Base-by-base conservation (phyloP, 2,888 invertebrate genomes). In the Drosophila kambysellisi region DNA sequence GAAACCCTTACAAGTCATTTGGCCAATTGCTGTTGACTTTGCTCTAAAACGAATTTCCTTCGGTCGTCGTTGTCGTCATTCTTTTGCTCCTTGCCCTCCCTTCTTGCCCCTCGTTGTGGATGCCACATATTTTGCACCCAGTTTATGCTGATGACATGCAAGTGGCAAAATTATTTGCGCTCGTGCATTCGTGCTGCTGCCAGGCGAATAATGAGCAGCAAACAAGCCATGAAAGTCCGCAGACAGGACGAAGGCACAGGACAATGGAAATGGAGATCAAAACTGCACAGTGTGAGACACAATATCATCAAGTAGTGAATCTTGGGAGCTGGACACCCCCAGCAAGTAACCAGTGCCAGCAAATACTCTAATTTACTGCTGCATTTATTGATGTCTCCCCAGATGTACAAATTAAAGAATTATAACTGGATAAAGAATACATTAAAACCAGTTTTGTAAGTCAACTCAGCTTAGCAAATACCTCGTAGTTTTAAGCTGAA, bases 141-240 rank as follows among this genome's bases (percentile, higher is more conserved):
- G 81, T 91, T 92, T 91, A 91, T 91, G 92, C 92, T 91, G 91
- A 92, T 91, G 92, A 91, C 91, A 91, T 91, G 84, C 90, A 91
- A 83, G 90, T 84, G 89, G 84, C 79, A 69, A 89, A 91, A 91
- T 89, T 90, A 89, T 90, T 79, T 77, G 67, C 62, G 61, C 84
- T 71, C 80, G 73, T 82, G 73, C 88, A 88, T 75, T 82, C 67
- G 46, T 20, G n/a, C 30, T 66, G 69, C 72, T 41, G 83, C 83
- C 84, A 73, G 79, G 70, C 91, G 84, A 81, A 88, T 91, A 91
- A 92, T 92, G 92, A 92, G 88, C 87, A 72, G 89, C 87, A 79
- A 87, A 83, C 82, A 89, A 86, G 85, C 80, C 76, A 81, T 74
- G 77, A 68, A 77, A 84, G 69, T 76, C 76, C 68, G 71, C 82